Base-by-base conservation (phyloP, 2,888 invertebrate genomes). In the Cephus pygmeus region DNA sequence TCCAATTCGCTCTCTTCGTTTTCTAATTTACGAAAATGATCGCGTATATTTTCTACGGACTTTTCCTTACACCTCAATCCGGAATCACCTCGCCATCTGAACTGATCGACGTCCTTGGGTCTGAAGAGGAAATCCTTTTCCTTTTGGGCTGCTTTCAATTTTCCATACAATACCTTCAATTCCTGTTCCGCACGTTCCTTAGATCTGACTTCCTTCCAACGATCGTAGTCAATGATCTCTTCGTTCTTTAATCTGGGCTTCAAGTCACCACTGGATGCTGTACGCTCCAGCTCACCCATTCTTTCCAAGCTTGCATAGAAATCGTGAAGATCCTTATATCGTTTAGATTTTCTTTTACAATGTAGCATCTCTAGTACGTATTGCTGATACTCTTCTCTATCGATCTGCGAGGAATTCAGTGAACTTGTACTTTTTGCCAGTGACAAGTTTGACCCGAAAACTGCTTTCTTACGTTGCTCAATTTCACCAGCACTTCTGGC, bases 241-340 rank as follows among this genome's bases (percentile, higher is more conserved):
- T 96, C 95, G 87, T 96, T 95, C 90, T 93, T 95, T 84, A 94
- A 93, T 84, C 96, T 93, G 1, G 96, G 96, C 75, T 95, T 94
- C 75, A 96, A 92, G 86, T 96, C 95, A 73, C 93, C 93, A 0
- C 93, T 93, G 0, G 96, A 96, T 9, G 96, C 96, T 0, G 95
- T 94, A 83, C 94, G 94, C 91, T 98, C 97, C 78, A 98, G 91
- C 86, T 97, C 95, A 0, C 96, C 96, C 75, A 98, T 95, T 85
- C 97, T 94, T 91, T 98, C 98, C 80, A 98, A 93, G 83, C 96
- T 96, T 56, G 95, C 93, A 89, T 98, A 98, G 90, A 98, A 97
- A 78, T 95, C 94, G 88, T 96, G 96, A 1, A 98, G 92, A 85
- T 97, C 97, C 75, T 95, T 94, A 91, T 98, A 98, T 80, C 96